Base-by-base conservation (phyloP, 2,113 vertebrate genomes). In the Ornithorhynchus anatinus region DNA sequence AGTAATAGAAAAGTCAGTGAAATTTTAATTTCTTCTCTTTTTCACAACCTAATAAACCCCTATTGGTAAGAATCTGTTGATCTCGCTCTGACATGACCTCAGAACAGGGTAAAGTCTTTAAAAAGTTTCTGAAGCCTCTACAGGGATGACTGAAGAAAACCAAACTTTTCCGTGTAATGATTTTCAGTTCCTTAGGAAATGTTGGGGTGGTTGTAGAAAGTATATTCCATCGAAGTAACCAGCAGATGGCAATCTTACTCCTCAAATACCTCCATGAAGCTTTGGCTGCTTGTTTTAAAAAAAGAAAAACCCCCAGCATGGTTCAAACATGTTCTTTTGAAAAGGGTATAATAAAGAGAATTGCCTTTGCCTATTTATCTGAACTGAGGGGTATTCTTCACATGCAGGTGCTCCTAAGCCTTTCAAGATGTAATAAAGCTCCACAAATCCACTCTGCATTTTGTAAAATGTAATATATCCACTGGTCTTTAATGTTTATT, bases 381-480 rank as follows among this genome's bases (percentile, higher is more conserved):
- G 56, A 73, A 74, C 31, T 23, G 23, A 45, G 2, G 7, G 73
- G 60, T 58, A 76, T 69, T 85, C 75, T 81, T 77, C 79, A 73
- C 29, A 1, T 83, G 87, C 91, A 92, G 91, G 89, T 92, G 89
- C 85, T 79, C 25, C 78, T 89, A 92, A 94, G 90, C 79, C 86
- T 86, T 93, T 90, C 89, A 90, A 92, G 89, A 88, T 91, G 90
- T 68, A 86, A 69, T 69, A 90, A 91, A 89, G 74, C 59, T 68
- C 77, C 44, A 7, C 82, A 90, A 89, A 84, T 80, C 69, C 48
- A 35, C 15, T 4, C 51, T 86, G 52, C 80, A 57, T 58, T 85
- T 69, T 64, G 56, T 69, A 82, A 86, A 82, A 82, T 1, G 5
- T 63, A 84, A 65, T 86, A 83, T 44, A 32, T 79, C 72, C 8